A percentile compares a stretch with the other conserved stretches of the same genome.
These are phyloP conservation scores for Dendrolimus kikuchii DNA, from an alignment of 1,140 invertebrate species.

Conservation along the genomic window DNA sequence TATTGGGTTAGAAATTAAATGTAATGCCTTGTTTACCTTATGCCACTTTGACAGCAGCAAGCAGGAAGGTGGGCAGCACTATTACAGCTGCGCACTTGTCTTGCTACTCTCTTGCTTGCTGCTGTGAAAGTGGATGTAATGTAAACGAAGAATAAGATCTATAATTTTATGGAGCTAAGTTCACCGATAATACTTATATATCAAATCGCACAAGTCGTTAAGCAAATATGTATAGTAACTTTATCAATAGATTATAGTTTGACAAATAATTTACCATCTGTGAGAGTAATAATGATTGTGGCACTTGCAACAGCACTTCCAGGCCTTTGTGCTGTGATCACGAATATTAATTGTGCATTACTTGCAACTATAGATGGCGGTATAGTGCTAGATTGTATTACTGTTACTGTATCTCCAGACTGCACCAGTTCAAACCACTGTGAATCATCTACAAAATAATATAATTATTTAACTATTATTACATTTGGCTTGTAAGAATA, in stretches of 20 bases:
- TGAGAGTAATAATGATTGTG: conserved; percentile 11
- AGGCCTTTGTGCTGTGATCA: conserved; percentile 8
- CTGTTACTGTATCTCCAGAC: conserved; percentile 6
- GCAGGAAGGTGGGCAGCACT: too few species aligned
- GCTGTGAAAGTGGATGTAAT: too few species aligned
- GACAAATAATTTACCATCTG: conserved; percentile 9
- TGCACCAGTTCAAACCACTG: conserved; percentile 13
- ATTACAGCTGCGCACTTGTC: too few species aligned
- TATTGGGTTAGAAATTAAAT: too few species aligned
- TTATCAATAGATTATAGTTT: neutral
- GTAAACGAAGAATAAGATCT: too few species aligned
- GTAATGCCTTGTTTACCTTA: too few species aligned
- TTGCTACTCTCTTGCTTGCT: too few species aligned
- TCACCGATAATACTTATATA: too few species aligned
- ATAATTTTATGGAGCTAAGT: too few species aligned
- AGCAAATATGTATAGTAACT: too few species aligned
- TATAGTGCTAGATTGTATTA: conserved; percentile 9
- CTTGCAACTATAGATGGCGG: conserved; percentile 13
- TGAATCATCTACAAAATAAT: conserved; percentile 10
- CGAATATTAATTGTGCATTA: conserved; percentile 18
- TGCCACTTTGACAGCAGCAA: too few species aligned
- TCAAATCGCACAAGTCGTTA: too few species aligned
- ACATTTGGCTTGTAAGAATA: conserved; percentile 5
- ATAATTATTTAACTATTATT: neutral
- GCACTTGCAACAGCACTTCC: conserved; percentile 6